phyloP scores from a whole-genome alignment of 1,140 invertebrate species.

The Pseudomyrmex gracilis region DNA sequence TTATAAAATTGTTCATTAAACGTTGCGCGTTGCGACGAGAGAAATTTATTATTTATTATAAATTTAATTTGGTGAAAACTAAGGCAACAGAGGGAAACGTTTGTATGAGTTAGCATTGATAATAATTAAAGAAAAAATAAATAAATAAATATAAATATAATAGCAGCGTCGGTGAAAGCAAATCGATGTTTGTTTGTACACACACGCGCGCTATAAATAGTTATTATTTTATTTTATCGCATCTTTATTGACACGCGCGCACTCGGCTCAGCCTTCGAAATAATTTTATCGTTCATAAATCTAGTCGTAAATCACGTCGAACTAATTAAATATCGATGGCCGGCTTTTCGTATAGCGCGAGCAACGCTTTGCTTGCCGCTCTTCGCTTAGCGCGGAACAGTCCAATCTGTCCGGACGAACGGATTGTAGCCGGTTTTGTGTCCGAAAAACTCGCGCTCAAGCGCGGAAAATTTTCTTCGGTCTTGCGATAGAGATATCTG shows the following conservation, averaged over 20 bases:
- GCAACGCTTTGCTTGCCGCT: slow-evolving; percentile 12
- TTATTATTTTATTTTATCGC: slow-evolving; percentile 26
- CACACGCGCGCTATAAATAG: slow-evolving; percentile 6
- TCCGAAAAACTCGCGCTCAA: not conserved
- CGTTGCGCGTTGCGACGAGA: too few species aligned
- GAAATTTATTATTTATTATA: not conserved
- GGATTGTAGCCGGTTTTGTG: not conserved
- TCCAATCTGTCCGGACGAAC: slow-evolving; percentile 3
- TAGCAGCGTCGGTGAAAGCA: not conserved
- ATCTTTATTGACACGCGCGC: slow-evolving; percentile 13
- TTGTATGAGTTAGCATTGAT: too few species aligned
- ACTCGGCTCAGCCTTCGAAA: not conserved
- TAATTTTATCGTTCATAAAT: slow-evolving; percentile 31
- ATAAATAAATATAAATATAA: slow-evolving; percentile 9
- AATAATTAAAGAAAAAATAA: not conserved
- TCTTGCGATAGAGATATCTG: slow-evolving; percentile 13
- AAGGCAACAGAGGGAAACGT: not conserved
- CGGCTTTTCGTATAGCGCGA: slow-evolving; percentile 21
- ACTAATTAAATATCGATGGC: slow-evolving; percentile 51
- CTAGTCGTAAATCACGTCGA: slow-evolving; percentile 1
- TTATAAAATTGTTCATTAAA: not conserved
- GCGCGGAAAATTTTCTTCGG: slow-evolving; percentile 13
- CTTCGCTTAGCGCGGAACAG: not conserved
- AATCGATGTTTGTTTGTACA: slow-evolving; percentile 25
- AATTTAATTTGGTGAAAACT: not conserved